Conservation (phyloP, 1,140 invertebrate species). For the Tribolium castaneum region DNA sequence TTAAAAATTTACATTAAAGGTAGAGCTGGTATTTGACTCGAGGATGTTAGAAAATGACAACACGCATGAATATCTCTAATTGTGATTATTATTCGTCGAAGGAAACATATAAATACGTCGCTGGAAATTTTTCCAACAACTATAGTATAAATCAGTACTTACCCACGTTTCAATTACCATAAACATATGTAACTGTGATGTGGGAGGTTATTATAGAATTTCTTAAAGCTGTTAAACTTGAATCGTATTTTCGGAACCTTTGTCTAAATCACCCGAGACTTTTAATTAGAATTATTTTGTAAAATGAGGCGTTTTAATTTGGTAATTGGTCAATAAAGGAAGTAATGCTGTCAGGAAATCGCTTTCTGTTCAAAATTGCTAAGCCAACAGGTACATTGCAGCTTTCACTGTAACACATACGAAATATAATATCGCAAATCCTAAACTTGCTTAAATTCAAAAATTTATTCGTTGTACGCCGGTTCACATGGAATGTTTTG, state of each 20-base stretch:
- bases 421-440: background rate
- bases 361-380: conserved; percentile 7
- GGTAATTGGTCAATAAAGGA: background rate
- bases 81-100: background rate
- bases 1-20: conserved; percentile 14
- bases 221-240: background rate
- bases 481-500: background rate
- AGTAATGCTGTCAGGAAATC: background rate
- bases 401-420: background rate
- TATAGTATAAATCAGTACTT: conserved; percentile 21
- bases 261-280: background rate
- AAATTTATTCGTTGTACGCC: conserved; percentile 18
- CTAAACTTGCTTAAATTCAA: background rate
- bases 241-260: conserved; percentile 13
- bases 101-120: conserved; percentile 2
- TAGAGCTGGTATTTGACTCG: background rate
- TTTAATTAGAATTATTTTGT: conserved; percentile 16
- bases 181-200: background rate
- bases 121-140: conserved; percentile 2
- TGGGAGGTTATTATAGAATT: conserved; percentile 22
- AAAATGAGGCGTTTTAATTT: background rate
- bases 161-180: conserved; percentile 32
- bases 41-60: background rate
- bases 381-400: background rate
- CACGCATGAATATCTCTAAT: background rate